phyloP scores from a whole-genome alignment of 2,113 vertebrate species.

The Cichladusa arquata region DNA sequence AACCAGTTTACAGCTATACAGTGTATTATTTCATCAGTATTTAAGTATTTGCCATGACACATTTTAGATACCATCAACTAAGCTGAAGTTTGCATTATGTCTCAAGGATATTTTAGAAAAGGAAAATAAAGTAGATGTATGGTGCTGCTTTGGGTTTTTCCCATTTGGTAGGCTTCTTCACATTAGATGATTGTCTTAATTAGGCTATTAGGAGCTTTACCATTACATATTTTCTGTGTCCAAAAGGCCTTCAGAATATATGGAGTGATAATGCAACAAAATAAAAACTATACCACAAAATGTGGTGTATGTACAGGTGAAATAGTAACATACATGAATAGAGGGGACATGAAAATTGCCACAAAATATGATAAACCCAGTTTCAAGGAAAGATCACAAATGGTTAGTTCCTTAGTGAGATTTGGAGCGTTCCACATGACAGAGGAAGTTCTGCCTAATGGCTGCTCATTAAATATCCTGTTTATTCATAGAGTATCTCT shows the following conservation, averaged over 20 bases:
- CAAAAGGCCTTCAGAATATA: slow-evolving; percentile 21
- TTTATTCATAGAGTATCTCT: slow-evolving; percentile 35
- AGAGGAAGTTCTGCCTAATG: slow-evolving; percentile 42
- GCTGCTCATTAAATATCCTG: slow-evolving; percentile 43
- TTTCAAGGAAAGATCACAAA: slow-evolving; percentile 54
- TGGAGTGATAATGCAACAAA: slow-evolving; percentile 23
- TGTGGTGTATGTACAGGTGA: background rate
- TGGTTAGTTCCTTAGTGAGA: slow-evolving; percentile 41
- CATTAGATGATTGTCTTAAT: background rate
- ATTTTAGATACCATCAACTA: background rate
- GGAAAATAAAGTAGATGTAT: background rate
- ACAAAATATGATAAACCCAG: slow-evolving; percentile 49
- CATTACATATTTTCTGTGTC: background rate
- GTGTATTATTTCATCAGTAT: background rate
- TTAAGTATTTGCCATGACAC: background rate
- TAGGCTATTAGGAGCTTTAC: background rate
- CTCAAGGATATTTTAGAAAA: background rate
- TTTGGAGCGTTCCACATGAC: slow-evolving; percentile 28
- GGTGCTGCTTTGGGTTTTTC: background rate
- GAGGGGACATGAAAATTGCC: slow-evolving; percentile 14
- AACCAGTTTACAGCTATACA: background rate
- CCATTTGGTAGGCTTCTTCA: background rate
- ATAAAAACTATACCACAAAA: slow-evolving; percentile 41
- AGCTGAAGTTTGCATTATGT: background rate
- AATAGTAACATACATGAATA: slow-evolving; percentile 11